phyloP scores from a whole-genome alignment of 2,113 vertebrate genomes.

The Oryzias melastigma region DNA sequence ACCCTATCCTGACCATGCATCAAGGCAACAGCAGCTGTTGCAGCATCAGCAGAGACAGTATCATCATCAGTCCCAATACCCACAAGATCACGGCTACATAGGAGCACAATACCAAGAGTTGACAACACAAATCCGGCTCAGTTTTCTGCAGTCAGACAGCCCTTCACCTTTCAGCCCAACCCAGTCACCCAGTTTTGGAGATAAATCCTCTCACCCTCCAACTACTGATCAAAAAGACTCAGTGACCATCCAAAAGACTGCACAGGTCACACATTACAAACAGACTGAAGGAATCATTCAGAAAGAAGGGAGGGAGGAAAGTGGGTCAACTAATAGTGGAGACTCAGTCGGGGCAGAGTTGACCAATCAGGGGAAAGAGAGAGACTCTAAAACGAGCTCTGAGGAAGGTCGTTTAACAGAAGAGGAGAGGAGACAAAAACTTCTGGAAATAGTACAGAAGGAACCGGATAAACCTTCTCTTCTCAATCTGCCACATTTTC shows the following conservation, averaged over 20 bases:
- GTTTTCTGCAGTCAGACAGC: conserved; percentile 57
- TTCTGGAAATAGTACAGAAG: conserved; percentile 54
- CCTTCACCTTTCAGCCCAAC: conserved; percentile 38
- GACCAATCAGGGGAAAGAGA: conserved; percentile 34
- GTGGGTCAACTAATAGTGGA: conserved; percentile 41
- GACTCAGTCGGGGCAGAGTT: conserved; percentile 17
- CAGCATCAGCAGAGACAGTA: conserved; percentile 54
- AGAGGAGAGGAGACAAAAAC: conserved; percentile 53
- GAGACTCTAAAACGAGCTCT: conserved; percentile 40
- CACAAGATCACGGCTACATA: conserved; percentile 22
- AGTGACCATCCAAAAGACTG: conserved; percentile 29
- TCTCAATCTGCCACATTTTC: conserved; percentile 51
- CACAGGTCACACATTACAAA: conserved; percentile 29
- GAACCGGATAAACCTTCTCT: conserved; percentile 39
- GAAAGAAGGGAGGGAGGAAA: conserved; percentile 37
- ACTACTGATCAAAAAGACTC: conserved; percentile 48
- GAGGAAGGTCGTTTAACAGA: conserved; percentile 41
- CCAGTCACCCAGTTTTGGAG: not conserved
- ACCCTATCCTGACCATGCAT: conserved; percentile 28
- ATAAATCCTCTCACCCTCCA: conserved; percentile 10
- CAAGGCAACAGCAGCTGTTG: conserved; percentile 40
- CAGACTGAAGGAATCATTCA: conserved; percentile 35
- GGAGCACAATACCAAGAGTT: conserved; percentile 24
- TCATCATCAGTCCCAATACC: conserved; percentile 26
- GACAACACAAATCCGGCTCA: conserved; percentile 51